Base-by-base conservation (phyloP, 2,113 vertebrate species). In the Aythya baeri region DNA sequence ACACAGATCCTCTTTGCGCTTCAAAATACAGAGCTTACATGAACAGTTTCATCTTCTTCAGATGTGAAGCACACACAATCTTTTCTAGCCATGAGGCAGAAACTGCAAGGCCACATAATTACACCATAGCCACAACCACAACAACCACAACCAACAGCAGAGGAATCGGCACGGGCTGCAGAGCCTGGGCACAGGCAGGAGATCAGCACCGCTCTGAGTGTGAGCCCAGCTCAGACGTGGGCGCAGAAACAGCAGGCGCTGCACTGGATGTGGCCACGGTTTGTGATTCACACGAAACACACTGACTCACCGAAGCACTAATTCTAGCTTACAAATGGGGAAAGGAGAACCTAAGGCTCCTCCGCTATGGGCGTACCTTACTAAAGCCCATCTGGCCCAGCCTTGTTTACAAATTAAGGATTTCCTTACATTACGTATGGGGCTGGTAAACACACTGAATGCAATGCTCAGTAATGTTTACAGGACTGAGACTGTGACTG, bases 31-130 rank as follows among this genome's bases (percentile, higher is more conserved):
- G 29, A 36, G 31, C 14, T 71, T 20, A 36, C 22, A 67, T 12
- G 75, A 87, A 32, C 29, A 67, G n/a, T n/a, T 13, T 13, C 25
- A 43, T 9, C 11, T 26, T 46, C 88, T 67, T 16, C 63, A 80
- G 80, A 62, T 1, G 2, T 25, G 12, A 87, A 77, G 22, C 1
- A 5, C 14, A 41, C 2, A 8, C 1, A 1, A 18, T 22, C 31
- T 58, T 61, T 79, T 65, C 34, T 23, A 26, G 54, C 32, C 34
- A 32, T 2, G 12, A 50, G 23, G 22, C 74, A 71, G 3, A 43
- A 66, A 67, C 61, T 67, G 52, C 73, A 88, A 49, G 20, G 43
- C 43, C 38, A 4, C 4, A 6, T 13, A 41, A 57, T 17, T 17
- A 62, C 67, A 61, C 29, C 43, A 25, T 2, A 14, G 26, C 9